Evolutionary conservation across 64 coral and sea anemone species (phyloP).

Genomic region (Dendrophyllia cribrosa): DNA sequence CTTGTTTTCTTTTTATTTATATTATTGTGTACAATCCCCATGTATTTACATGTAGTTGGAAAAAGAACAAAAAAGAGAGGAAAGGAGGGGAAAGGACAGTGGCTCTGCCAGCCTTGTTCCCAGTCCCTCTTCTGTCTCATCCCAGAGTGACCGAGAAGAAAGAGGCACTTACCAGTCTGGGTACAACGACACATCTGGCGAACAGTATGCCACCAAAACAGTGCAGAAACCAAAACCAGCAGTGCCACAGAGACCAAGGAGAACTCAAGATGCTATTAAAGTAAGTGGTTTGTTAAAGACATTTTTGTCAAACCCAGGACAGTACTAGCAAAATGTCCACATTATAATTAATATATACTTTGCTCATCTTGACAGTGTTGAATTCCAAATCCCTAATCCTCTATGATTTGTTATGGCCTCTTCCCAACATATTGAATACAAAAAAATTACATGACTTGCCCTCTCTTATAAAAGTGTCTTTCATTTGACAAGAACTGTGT

Average conservation of each 20-base stretch:
- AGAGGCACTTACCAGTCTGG: conserved; percentile 86
- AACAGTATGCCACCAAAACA: conserved; percentile 94
- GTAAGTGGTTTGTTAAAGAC: conserved; percentile 9
- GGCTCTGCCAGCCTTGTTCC: background rate
- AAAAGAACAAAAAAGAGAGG: conserved; percentile 23
- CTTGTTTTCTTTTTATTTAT: too few relatives aligned
- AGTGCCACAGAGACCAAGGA: conserved; percentile 55
- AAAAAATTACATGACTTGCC: too few relatives aligned
- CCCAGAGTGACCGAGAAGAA: conserved; percentile 25
- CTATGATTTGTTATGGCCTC: too few relatives aligned
- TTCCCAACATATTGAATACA: too few relatives aligned
- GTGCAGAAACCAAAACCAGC: conserved; percentile 47
- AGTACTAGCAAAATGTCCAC: too few relatives aligned
- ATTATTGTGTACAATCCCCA: too few relatives aligned
- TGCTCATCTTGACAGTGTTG: too few relatives aligned
- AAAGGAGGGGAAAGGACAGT: conserved; percentile 66
- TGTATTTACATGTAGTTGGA: background rate
- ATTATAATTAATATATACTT: too few relatives aligned
- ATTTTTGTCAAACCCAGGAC: too few relatives aligned
- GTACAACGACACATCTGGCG: conserved; percentile 73
- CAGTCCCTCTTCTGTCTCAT: background rate
- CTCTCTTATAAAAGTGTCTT: too few relatives aligned
- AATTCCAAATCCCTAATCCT: too few relatives aligned
- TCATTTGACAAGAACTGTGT: too few relatives aligned
- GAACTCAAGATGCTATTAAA: conserved; percentile 80